Evolutionary conservation across 35 echinoderm and acorn worm genomes (phyloP), one percentile per base, ranked within the genome.

Genomic region (Holothuria glaberrima): DNA sequence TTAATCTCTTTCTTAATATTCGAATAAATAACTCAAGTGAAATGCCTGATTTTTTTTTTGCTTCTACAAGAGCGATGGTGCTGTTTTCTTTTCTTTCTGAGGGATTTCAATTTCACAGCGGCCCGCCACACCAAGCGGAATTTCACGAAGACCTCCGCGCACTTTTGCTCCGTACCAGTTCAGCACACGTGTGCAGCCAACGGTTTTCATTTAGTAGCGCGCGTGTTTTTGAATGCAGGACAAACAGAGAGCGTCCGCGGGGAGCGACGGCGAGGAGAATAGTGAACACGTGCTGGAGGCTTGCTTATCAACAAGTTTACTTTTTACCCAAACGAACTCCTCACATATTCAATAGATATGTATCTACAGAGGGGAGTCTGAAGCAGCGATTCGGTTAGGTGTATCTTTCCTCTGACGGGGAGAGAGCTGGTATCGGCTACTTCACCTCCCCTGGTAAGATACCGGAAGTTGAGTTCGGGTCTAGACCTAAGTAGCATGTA

Each of bases 241-340:
- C 35, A 78, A 78, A 78, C 74, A 78, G n/a, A 48, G 74, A 78
- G 74, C 74, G 74, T 78, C 38, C 38, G 74, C 38, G 21, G 74
- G 24, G 41, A 78, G 38, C 36, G 27, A 10, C 38, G 38, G 16
- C 50, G 36, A 52, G 44, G 50, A 35, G 27, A 78, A 50, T 48
- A 48, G 36, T 48, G 74, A 78, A 35, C 74, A 78, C 74, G 74
- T 78, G 74, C 74, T 78, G 25, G 29, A 52, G 74, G 38, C 20
- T 21, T 28, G 74, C 74, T 78, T 48, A 78, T 78, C 74, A 78
- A 78, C 74, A 78, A 78, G 74, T 78, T 78, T 78, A 78, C 74
- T 78, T 54, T 78, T 41, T 48, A 78, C 25, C 74, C 74, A 52
- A 48, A 48, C 35, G 74, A 78, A 78, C 41, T 48, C 27, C 36